phyloP scores from a whole-genome alignment of 2,888 invertebrate species.

The Agriopis leucophaearia region DNA sequence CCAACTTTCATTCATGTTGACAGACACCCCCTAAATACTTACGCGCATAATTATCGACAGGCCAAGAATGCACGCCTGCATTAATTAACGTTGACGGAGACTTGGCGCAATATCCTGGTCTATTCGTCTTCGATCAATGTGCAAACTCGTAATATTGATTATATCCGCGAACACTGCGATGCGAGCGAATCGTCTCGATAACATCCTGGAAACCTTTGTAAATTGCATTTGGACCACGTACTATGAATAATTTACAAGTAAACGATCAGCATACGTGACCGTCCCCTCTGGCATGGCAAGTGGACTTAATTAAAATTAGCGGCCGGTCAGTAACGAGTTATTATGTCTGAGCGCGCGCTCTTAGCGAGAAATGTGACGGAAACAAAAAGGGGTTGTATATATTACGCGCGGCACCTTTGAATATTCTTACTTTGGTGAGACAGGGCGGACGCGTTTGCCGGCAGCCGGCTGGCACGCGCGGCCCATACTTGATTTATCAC shows the following conservation, averaged over 20 bases:
- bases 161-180: slow-evolving; percentile 22
- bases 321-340: slow-evolving; percentile 31
- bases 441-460: slow-evolving; percentile 64
- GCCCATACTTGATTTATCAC: slow-evolving; percentile 85
- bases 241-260: slow-evolving; percentile 31
- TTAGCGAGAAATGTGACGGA: slow-evolving; percentile 44
- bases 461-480: slow-evolving; percentile 74
- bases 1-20: slow-evolving; percentile 65
- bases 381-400: slow-evolving; percentile 46
- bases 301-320: slow-evolving; percentile 40
- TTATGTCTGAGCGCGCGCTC: slow-evolving; percentile 31
- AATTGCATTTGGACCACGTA: slow-evolving; percentile 32
- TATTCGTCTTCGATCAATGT: slow-evolving; percentile 14
- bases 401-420: slow-evolving; percentile 72
- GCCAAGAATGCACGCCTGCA: slow-evolving; percentile 28
- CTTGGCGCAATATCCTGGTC: slow-evolving; percentile 29
- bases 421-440: slow-evolving; percentile 62
- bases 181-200: slow-evolving; percentile 27
- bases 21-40: slow-evolving; percentile 47
- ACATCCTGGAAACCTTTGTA: slow-evolving; percentile 31
- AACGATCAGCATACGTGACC: slow-evolving; percentile 27
- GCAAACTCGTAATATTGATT: slow-evolving; percentile 23
- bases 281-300: slow-evolving; percentile 31
- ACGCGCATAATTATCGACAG: slow-evolving; percentile 35
- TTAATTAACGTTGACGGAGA: slow-evolving; percentile 30